A percentile compares a stretch with the other conserved stretches of the same genome.
These are phyloP conservation scores for Bos javanicus DNA, from an alignment of 2,113 vertebrate genomes.

Conservation along the genomic window DNA sequence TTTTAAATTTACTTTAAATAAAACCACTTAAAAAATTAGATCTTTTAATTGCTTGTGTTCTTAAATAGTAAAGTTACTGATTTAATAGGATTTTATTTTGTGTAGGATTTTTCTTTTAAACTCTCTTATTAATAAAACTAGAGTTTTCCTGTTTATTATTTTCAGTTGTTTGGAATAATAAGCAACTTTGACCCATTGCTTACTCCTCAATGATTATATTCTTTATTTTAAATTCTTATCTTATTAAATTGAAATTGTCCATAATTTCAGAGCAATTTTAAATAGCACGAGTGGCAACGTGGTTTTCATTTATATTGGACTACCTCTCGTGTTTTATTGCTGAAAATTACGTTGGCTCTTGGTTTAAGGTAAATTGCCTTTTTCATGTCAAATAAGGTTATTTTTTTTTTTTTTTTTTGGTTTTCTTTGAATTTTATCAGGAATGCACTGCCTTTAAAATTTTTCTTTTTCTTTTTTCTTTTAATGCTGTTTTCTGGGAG, in stretches of 20 bases:
- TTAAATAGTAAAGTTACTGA: background rate
- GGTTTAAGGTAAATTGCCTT: background rate
- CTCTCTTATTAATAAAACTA: background rate
- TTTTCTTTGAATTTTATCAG: background rate
- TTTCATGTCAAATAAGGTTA: background rate
- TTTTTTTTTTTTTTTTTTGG: background rate
- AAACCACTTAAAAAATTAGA: background rate
- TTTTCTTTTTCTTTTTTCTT: background rate
- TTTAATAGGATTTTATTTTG: background rate
- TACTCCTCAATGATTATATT: background rate
- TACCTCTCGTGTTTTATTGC: background rate
- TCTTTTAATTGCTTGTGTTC: background rate
- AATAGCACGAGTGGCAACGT: background rate
- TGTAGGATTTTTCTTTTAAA: background rate
- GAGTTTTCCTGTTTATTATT: background rate
- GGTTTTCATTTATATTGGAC: background rate
- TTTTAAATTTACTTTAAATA: constrained; percentile 38
- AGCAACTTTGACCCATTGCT: background rate
- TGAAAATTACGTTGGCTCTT: background rate
- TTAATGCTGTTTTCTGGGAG: background rate
- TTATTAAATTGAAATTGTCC: background rate
- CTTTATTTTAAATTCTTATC: background rate
- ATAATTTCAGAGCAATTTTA: background rate
- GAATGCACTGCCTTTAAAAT: background rate
- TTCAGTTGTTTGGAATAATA: background rate